Conservation (phyloP, 2,888 invertebrate genomes). For the Erebia ligea region DNA sequence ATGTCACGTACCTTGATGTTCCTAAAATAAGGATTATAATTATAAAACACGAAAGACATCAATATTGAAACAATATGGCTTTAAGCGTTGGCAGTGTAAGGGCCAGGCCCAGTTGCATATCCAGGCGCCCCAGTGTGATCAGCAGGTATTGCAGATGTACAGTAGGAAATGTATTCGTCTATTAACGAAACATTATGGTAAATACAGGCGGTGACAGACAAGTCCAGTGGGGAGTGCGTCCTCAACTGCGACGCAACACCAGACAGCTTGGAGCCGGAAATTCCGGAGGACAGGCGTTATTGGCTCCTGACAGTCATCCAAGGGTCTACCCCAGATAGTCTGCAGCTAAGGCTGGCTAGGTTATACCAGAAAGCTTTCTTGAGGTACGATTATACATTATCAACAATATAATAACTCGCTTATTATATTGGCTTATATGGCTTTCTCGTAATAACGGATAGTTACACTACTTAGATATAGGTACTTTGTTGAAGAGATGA, state of each 20-base stretch:
- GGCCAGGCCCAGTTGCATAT: too few species aligned
- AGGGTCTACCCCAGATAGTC: constrained; percentile 83
- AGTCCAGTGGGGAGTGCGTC: constrained; percentile 77
- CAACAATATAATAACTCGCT: too few species aligned
- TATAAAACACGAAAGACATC: too few species aligned
- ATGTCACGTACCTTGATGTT: too few species aligned
- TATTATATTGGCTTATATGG: too few species aligned
- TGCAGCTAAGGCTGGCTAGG: constrained; percentile 89
- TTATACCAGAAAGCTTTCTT: constrained; percentile 92
- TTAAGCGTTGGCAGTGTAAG: too few species aligned
- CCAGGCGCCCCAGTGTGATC: too few species aligned
- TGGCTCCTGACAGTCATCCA: constrained; percentile 92
- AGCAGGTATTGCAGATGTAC: background rate
- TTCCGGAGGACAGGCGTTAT: constrained; percentile 87
- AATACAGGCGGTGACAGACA: constrained; percentile 75
- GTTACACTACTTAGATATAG: too few species aligned
- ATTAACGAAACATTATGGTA: constrained; percentile 26
- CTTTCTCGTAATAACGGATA: too few species aligned
- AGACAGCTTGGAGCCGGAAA: constrained; percentile 79
- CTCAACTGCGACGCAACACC: constrained; percentile 77
- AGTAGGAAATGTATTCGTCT: background rate
- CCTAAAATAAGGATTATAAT: too few species aligned
- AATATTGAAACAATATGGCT: too few species aligned
- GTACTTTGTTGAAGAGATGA: too few species aligned
- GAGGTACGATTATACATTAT: constrained; percentile 73